Base-by-base conservation (phyloP, 2,888 invertebrate genomes). In the Charanyca ferruginea region DNA sequence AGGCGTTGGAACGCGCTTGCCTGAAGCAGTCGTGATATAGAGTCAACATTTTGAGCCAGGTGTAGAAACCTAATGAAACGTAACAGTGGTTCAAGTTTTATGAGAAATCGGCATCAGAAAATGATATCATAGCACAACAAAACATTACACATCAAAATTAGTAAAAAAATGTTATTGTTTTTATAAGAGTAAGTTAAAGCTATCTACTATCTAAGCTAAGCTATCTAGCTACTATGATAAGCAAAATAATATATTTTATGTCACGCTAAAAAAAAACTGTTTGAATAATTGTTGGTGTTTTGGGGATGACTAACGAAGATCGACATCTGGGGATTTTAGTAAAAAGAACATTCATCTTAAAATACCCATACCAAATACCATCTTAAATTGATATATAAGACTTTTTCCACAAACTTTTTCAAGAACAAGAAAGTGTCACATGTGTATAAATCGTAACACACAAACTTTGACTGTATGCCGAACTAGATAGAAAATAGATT, bases 401-500 rank as follows among this genome's bases (percentile, higher is more conserved):
- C 20, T 9, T 20, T 22, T 23, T 18, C 7, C 16, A 53, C 18
- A 59, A 68, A 74, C 23, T 54, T 58, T 35, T 16, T 8, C 52
- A 38, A 59, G 28, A 25, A 53, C 48, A n/a, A n/a, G n/a, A n/a
- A n/a, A n/a, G n/a, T n/a, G n/a, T n/a, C n/a, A n/a, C n/a, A n/a
- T n/a, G n/a, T n/a, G n/a, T n/a, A n/a, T n/a, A n/a, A n/a, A n/a
- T n/a, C n/a, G n/a, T n/a, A n/a, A n/a, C n/a, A n/a, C n/a, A n/a
- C 52, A 45, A 44, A 66, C 45, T 49, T 41, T 23, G 38, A 41
- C 16, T 35, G 47, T 54, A 48, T 45, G 9, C 32, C 38, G 18
- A 57, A 64, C 47, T 41, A 57, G 64, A 75, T 65, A 58, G 20
- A 66, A 65, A 76, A 51, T 58, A 66, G 61, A 71, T 71, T 66